These are phyloP conservation scores for Planococcus citri DNA, from an alignment of 1,140 invertebrate genomes.

Conservation along the genomic window DNA sequence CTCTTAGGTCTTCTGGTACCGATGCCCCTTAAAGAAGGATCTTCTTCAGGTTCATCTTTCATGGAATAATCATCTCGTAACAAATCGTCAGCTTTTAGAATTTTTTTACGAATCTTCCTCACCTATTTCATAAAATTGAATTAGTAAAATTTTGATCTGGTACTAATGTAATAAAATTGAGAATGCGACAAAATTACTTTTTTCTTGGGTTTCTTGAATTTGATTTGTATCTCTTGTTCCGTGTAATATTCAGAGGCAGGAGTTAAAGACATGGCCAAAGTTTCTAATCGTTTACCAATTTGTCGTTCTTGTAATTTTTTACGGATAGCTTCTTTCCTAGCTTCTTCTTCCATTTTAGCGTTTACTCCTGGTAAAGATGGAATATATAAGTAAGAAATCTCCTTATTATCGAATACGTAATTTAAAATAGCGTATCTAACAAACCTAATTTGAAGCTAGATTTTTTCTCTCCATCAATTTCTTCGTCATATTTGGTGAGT, in stretches of 20 bases:
- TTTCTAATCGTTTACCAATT: slow-evolving; percentile 56
- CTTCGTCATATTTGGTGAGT: slow-evolving; percentile 91
- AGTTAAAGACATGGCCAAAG: slow-evolving; percentile 36
- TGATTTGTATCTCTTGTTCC: slow-evolving; percentile 61
- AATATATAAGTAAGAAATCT: neutral
- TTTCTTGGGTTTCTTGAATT: slow-evolving; percentile 90
- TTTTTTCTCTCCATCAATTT: slow-evolving; percentile 67
- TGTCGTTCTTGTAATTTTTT: neutral
- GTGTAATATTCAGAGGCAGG: slow-evolving; percentile 68
- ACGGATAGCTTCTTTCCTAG: neutral
- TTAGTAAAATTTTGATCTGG: neutral
- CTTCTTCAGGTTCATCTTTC: slow-evolving; percentile 27
- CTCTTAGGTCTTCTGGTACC: slow-evolving; percentile 18
- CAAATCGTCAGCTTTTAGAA: slow-evolving; percentile 46
- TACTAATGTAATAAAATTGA: too few species aligned
- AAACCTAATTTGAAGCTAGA: slow-evolving; percentile 68
- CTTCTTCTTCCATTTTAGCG: neutral
- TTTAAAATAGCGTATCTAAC: slow-evolving; percentile 27
- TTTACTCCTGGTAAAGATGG: neutral
- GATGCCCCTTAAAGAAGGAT: slow-evolving; percentile 40
- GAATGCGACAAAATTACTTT: slow-evolving; percentile 42
- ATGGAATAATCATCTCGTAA: slow-evolving; percentile 28
- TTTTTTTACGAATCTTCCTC: slow-evolving; percentile 38
- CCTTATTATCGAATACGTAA: neutral
- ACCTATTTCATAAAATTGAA: slow-evolving; percentile 27